Conservation (phyloP, 2,888 invertebrate genomes). For the Liopterus haemorrhoidalis region DNA sequence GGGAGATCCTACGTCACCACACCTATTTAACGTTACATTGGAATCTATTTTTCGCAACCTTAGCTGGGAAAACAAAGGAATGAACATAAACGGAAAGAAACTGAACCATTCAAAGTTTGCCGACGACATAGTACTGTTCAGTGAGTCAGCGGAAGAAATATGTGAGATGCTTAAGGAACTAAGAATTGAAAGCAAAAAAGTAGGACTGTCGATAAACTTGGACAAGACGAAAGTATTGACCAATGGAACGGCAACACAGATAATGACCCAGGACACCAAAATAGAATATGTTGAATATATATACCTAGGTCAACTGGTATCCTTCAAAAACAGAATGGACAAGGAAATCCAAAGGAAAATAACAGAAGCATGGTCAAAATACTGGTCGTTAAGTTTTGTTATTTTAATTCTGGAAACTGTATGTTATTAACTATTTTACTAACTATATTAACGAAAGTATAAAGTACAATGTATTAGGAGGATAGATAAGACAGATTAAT, state of each 20-base stretch:
- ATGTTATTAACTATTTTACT: too few species aligned
- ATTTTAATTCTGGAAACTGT: too few species aligned
- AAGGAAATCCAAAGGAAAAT: too few species aligned
- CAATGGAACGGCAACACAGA: background rate
- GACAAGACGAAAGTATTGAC: background rate
- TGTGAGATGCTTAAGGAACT: background rate
- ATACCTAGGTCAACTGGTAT: conserved; percentile 2
- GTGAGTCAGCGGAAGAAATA: conserved; percentile 1
- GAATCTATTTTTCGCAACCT: background rate
- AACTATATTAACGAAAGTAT: too few species aligned
- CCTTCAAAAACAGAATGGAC: too few species aligned
- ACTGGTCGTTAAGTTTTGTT: too few species aligned
- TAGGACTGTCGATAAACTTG: background rate
- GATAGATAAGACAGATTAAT: too few species aligned
- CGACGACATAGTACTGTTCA: conserved; percentile 26
- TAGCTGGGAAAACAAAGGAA: background rate
- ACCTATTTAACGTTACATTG: background rate
- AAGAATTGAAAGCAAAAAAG: background rate
- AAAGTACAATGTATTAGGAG: too few species aligned
- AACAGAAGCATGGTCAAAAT: too few species aligned
- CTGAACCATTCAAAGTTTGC: conserved; percentile 27
- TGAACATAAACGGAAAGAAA: background rate
- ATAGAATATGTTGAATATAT: conserved; percentile 3
- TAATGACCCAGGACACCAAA: background rate
- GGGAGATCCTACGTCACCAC: background rate